These are phyloP conservation scores for Diarsia dahlii DNA, from an alignment of 2,888 invertebrate species.

Conservation along the genomic window DNA sequence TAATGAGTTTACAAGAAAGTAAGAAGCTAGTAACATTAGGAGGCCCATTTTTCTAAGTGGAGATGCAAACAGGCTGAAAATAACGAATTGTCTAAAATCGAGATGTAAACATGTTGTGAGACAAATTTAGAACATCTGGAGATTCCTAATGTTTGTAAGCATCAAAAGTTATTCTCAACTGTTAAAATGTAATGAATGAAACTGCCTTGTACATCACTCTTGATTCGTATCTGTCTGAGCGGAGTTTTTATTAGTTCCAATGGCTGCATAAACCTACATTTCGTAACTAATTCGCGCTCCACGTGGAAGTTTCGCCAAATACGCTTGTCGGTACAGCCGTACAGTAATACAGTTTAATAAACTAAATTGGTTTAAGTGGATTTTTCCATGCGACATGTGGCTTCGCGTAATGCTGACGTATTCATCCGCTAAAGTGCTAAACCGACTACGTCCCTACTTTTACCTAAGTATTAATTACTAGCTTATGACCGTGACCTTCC, in stretches of 20 bases:
- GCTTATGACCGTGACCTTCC: too few relatives aligned
- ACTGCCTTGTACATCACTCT: slow-evolving; percentile 28
- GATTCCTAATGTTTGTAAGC: not conserved
- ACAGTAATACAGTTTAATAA: slow-evolving; percentile 46
- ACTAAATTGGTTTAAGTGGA: slow-evolving; percentile 65
- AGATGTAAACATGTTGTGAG: slow-evolving; percentile 4
- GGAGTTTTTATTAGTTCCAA: slow-evolving; percentile 42
- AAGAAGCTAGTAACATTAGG: not conserved
- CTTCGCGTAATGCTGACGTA: slow-evolving; percentile 49
- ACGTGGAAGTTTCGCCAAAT: slow-evolving; percentile 36
- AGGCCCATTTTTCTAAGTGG: not conserved
- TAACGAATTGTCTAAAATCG: not conserved
- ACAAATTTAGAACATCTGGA: slow-evolving; percentile 12
- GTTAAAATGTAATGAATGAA: slow-evolving; percentile 8
- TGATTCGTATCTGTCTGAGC: slow-evolving; percentile 26
- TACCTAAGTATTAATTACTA: not conserved
- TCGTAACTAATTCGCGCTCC: slow-evolving; percentile 14
- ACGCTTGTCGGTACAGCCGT: slow-evolving; percentile 26
- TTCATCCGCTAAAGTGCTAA: slow-evolving; percentile 36
- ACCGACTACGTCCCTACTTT: slow-evolving; percentile 4
- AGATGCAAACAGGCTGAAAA: not conserved
- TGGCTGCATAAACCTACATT: slow-evolving; percentile 40
- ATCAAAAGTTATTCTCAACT: not conserved
- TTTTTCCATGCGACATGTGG: slow-evolving; percentile 57
- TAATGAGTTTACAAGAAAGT: not conserved